phyloP scores from a whole-genome alignment of 2,113 vertebrate genomes.

The Pseudopodoces humilis region DNA sequence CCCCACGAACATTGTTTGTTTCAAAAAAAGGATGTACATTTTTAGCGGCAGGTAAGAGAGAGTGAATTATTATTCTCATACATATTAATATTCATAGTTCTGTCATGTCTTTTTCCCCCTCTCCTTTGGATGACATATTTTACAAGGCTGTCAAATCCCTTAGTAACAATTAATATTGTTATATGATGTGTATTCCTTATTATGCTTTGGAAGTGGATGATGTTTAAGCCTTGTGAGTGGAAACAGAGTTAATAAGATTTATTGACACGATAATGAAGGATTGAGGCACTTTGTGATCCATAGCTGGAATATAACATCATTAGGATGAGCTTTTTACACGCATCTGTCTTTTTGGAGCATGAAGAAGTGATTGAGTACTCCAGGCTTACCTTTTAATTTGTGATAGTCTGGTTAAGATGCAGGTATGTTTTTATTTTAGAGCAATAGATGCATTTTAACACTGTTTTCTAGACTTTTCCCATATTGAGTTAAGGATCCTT shows the following conservation, averaged over 20 bases:
- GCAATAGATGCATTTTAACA: background rate
- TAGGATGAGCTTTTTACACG: background rate
- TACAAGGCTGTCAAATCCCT: background rate
- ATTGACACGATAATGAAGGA: background rate
- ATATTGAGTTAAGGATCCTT: slow-evolving; percentile 90
- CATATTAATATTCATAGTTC: background rate
- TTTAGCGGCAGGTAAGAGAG: slow-evolving; percentile 84
- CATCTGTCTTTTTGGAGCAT: background rate
- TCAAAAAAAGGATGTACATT: slow-evolving; percentile 81
- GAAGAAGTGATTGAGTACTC: background rate
- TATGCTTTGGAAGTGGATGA: background rate
- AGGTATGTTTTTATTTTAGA: background rate
- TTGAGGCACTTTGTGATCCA: background rate
- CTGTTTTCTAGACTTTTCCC: slow-evolving; percentile 85
- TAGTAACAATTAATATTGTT: background rate
- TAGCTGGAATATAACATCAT: background rate
- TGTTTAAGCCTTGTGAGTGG: background rate
- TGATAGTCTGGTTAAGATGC: background rate
- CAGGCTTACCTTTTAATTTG: background rate
- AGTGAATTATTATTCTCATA: background rate
- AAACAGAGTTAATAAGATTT: slow-evolving; percentile 6
- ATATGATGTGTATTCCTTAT: background rate
- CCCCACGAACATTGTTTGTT: slow-evolving; percentile 85
- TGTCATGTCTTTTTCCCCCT: background rate
- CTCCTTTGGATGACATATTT: background rate